Percentiles rank a stretch among this genome's conserved stretches.
Evolutionary conservation across 1,140 invertebrate genomes (phyloP).

Genomic region (Cyphomyrmex costatus): DNA sequence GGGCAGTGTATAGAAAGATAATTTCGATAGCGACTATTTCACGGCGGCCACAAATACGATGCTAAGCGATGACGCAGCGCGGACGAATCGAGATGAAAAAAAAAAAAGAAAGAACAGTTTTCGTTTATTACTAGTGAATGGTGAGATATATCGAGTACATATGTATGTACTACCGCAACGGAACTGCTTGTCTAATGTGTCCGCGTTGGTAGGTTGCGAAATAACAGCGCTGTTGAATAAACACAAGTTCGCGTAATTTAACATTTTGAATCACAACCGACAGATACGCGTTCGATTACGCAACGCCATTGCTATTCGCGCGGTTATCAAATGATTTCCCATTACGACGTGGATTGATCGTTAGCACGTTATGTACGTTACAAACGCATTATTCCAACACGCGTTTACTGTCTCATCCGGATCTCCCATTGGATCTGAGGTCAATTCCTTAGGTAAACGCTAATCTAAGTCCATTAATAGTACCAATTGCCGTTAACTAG

Average conservation of each 20-base stretch:
- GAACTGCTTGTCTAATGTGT: conserved; percentile 6
- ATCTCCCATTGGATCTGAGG: background rate
- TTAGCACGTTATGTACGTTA: background rate
- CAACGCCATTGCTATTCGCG: conserved; percentile 11
- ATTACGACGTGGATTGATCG: conserved; percentile 19
- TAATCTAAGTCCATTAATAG: conserved; percentile 49
- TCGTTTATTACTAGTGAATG: background rate
- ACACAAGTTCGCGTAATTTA: conserved; percentile 17
- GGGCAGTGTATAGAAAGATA: background rate
- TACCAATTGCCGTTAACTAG: conserved; percentile 42
- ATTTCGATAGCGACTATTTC: conserved; percentile 2
- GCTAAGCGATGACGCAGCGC: background rate
- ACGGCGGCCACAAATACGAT: background rate
- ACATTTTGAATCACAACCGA: conserved; percentile 18
- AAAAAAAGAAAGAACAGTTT: conserved; percentile 5
- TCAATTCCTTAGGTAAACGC: conserved; percentile 34
- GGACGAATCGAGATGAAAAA: background rate
- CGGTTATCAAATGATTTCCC: conserved; percentile 28
- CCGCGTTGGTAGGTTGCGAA: background rate
- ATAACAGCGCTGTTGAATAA: background rate
- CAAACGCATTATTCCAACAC: conserved; percentile 10
- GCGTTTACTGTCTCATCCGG: background rate
- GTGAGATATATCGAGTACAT: background rate
- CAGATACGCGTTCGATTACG: conserved; percentile 13
- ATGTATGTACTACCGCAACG: background rate